A percentile compares a stretch with the other conserved stretches of the same genome.
Evolutionary conservation across 2,797 vertebrate genomes (phyloP).

Genomic region (Labeo calbasu): DNA sequence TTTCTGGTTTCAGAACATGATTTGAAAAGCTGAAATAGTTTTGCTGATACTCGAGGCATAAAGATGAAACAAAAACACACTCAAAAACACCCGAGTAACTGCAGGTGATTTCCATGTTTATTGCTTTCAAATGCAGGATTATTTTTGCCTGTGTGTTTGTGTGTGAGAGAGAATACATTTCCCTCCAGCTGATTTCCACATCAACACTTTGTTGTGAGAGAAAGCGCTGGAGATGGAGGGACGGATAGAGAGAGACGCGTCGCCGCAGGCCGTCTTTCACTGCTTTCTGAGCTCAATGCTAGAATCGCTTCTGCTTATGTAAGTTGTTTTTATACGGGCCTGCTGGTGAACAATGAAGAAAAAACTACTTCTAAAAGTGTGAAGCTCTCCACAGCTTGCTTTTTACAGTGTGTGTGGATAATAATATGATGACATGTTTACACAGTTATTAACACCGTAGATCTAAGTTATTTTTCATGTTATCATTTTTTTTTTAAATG

Average conservation of each 20-base stretch:
- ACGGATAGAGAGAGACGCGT: not conserved
- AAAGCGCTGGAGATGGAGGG: not conserved
- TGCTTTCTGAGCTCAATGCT: not conserved
- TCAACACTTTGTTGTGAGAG: constrained; percentile 16
- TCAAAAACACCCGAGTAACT: not conserved
- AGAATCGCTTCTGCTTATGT: constrained; percentile 19
- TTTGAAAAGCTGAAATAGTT: not conserved
- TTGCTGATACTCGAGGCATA: not conserved
- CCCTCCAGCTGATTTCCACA: constrained; percentile 20
- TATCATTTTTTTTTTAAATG: no score
- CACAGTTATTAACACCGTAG: no score
- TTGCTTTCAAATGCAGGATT: not conserved
- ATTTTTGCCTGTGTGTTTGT: not conserved
- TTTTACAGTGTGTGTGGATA: no score
- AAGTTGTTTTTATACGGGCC: constrained; percentile 25
- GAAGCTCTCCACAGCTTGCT: not conserved
- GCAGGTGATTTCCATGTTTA: constrained; percentile 8
- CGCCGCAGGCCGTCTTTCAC: not conserved
- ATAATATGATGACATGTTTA: no score
- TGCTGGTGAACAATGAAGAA: not conserved
- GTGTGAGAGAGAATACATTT: not conserved
- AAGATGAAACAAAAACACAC: constrained; percentile 20
- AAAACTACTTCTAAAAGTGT: constrained; percentile 19
- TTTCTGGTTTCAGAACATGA: not conserved
- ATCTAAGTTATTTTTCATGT: no score